Percentiles rank a stretch among this genome's conserved stretches.
phyloP scores from a whole-genome alignment of 1,140 invertebrate species.

The Trachymyrmex septentrionalis region DNA sequence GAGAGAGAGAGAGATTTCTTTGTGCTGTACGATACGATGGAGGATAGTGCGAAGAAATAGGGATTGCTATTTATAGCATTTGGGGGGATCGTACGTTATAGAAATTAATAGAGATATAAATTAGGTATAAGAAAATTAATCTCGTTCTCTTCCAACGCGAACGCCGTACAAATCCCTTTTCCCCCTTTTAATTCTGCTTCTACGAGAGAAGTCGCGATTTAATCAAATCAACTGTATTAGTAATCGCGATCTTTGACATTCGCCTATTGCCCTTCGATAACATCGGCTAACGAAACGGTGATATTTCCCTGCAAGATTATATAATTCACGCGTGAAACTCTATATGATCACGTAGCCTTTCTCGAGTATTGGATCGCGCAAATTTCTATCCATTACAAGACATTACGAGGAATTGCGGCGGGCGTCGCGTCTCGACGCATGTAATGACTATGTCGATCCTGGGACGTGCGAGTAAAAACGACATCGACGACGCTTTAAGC shows the following conservation, averaged over 20 bases:
- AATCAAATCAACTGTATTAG: slow-evolving; percentile 27
- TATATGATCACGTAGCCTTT: not conserved
- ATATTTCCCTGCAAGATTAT: not conserved
- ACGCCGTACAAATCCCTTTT: not conserved
- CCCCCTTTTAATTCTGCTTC: not conserved
- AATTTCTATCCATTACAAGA: slow-evolving; percentile 45
- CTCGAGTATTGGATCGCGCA: not conserved
- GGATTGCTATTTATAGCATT: slow-evolving; percentile 57
- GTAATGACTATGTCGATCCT: slow-evolving; percentile 46
- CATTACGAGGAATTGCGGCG: slow-evolving; percentile 40
- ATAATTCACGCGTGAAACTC: slow-evolving; percentile 23
- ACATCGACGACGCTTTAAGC: slow-evolving; percentile 43
- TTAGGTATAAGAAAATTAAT: slow-evolving; percentile 47
- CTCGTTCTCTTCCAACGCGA: not conserved
- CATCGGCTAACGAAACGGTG: slow-evolving; percentile 19
- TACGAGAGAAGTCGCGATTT: not conserved
- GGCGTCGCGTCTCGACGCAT: slow-evolving; percentile 11
- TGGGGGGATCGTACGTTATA: slow-evolving; percentile 33
- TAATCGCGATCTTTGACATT: not conserved
- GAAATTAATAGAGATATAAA: slow-evolving; percentile 52
- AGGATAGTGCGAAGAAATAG: slow-evolving; percentile 30
- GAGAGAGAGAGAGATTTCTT: slow-evolving; percentile 14
- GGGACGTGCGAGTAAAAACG: slow-evolving; percentile 42
- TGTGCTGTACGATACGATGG: not conserved
- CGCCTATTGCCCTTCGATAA: not conserved